These are phyloP conservation scores for Erynnis tages DNA, from an alignment of 2,888 invertebrate genomes.

Conservation along the genomic window DNA sequence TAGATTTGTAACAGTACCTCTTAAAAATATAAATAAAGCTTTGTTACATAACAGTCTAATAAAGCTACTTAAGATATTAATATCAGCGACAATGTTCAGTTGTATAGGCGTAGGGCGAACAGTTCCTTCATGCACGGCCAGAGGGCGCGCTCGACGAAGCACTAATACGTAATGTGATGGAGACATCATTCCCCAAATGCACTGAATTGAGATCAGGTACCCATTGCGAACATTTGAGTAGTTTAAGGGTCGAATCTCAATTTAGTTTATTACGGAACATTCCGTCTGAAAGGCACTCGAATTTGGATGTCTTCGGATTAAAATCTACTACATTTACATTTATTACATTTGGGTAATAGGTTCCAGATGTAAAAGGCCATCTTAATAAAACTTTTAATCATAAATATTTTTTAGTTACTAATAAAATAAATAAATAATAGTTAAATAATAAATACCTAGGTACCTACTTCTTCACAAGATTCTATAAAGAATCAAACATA, in stretches of 20 bases:
- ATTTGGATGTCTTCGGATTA: constrained; percentile 28
- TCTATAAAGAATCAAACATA: no score
- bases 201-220: constrained; percentile 62
- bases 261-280: constrained; percentile 59
- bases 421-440: no score
- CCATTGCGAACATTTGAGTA: constrained; percentile 58
- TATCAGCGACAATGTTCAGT: constrained; percentile 40
- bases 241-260: constrained; percentile 60
- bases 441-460: no score
- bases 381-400: no score
- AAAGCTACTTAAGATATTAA: constrained; percentile 31
- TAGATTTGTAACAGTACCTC: no score
- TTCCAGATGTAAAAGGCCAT: no score
- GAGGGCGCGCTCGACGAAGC: constrained; percentile 66
- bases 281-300: constrained; percentile 6
- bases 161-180: constrained; percentile 74
- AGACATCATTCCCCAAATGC: constrained; percentile 76
- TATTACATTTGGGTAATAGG: no score
- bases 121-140: constrained; percentile 70
- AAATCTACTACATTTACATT: constrained; percentile 10
- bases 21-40: no score
- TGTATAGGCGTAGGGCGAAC: constrained; percentile 41
- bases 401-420: no score
- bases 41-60: no score
- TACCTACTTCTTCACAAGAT: no score